Conservation (phyloP, 1,140 invertebrate genomes). For the Calosoma granatense region DNA sequence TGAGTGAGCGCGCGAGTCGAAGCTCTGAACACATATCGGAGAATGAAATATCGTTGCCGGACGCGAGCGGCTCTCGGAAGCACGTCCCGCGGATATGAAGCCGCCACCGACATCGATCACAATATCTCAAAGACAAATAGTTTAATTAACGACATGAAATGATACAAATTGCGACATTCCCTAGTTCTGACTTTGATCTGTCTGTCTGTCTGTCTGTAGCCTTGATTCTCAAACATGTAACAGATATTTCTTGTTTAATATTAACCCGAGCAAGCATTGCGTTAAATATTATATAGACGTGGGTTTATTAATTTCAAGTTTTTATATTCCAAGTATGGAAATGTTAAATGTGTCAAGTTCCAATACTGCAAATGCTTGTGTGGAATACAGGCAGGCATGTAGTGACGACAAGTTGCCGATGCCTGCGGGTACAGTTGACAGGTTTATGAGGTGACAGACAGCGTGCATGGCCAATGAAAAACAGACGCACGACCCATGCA, state of each 20-base stretch:
- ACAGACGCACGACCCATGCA: too few relatives aligned
- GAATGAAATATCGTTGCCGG: conserved; percentile 9
- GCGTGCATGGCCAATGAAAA: neutral
- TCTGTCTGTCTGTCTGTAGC: neutral
- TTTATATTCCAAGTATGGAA: too few relatives aligned
- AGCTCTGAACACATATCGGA: neutral
- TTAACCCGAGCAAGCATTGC: too few relatives aligned
- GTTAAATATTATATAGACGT: too few relatives aligned
- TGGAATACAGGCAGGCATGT: too few relatives aligned
- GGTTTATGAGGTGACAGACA: neutral
- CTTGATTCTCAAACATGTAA: too few relatives aligned
- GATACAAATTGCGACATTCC: conserved; percentile 5
- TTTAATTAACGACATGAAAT: conserved; percentile 4
- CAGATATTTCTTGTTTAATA: too few relatives aligned
- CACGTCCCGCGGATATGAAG: neutral
- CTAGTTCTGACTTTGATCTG: neutral
- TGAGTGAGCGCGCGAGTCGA: neutral
- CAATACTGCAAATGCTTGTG: too few relatives aligned
- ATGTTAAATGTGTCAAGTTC: too few relatives aligned
- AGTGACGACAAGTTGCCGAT: neutral
- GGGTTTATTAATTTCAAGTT: too few relatives aligned
- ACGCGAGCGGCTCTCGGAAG: neutral
- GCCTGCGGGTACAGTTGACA: neutral
- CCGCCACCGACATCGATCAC: neutral
- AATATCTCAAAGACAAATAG: conserved; percentile 1